Base-by-base conservation (phyloP, 2,888 invertebrate genomes). In the Cosmia pyralina region DNA sequence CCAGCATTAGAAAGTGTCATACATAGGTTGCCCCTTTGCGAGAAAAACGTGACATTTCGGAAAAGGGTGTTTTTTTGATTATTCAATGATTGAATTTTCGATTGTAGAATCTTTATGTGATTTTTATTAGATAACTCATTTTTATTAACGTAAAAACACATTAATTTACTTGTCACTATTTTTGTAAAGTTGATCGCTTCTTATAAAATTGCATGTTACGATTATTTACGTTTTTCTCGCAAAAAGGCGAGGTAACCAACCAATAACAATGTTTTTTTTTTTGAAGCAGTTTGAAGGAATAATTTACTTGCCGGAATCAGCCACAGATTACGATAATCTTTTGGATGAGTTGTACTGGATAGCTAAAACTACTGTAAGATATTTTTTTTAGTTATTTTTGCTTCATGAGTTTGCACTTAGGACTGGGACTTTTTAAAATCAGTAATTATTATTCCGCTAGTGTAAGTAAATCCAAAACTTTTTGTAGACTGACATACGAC, bases 281-380 rank as follows among this genome's bases (percentile, higher is more conserved):
- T 52, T 53, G 28, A 74, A 79, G 67, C 88, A 95, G 94, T 92
- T 87, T 75, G 92, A 94, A 82, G 94, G 92, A 77, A 91, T 93
- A 78, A 88, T 91, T 13, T 93, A 92, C 80, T 85, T 93, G 72
- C 88, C 91, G n/a, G 89, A 88, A 48, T 89, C 91, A n/a, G 62
- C 77, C 53, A 90, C 91, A 81, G 93, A 93, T 85, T 87, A 92
- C 66, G 90, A 93, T 69, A 92, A 85, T 83, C 90, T 96, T 55
- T 88, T 94, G 73, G 95, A 95, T 81, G 95, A 96, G 82, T 86
- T 96, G 57, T 92, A 87, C 82, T 95, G 95, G 95, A 96, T 96
- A 73, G 95, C 95, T 44, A 96, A 96, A 88, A 95, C 94, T 44
- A 95, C 96, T 70, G 96, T 96, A 90, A 94, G 93, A 84, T 79